Percentiles rank a stretch among this genome's conserved stretches.
phyloP scores from a whole-genome alignment of 1,140 invertebrate genomes.

The Mycetomoellerius zeteki region DNA sequence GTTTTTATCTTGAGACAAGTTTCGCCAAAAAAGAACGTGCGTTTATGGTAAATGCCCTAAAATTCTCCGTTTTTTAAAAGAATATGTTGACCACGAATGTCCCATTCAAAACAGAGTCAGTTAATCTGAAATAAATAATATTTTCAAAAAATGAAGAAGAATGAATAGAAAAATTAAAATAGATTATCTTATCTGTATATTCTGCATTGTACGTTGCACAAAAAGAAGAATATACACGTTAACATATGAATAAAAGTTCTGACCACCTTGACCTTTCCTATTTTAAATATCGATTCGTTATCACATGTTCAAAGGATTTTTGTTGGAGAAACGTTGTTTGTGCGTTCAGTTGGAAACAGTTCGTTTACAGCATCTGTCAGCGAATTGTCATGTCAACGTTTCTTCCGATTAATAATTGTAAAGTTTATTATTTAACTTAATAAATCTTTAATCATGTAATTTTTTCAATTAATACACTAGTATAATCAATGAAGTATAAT shows the following conservation, averaged over 20 bases:
- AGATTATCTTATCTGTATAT: background rate
- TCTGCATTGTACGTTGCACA: background rate
- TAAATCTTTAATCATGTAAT: background rate
- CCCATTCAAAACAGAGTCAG: background rate
- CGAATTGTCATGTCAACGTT: background rate
- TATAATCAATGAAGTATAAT: background rate
- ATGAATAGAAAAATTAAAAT: background rate
- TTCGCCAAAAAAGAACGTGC: no score
- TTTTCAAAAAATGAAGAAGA: background rate
- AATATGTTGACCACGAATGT: background rate
- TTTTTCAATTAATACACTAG: background rate
- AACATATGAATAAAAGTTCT: slow-evolving; percentile 6
- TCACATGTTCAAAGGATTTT: background rate
- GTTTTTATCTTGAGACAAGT: no score
- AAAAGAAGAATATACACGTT: background rate
- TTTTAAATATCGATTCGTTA: background rate
- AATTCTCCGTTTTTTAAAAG: no score
- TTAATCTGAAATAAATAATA: background rate
- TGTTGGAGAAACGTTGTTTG: background rate
- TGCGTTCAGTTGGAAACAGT: background rate
- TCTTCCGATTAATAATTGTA: background rate
- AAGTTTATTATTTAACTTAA: background rate
- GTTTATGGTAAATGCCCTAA: no score
- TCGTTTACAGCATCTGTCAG: background rate
- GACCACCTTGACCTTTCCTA: background rate